Percentiles rank a stretch among this genome's conserved stretches.
These are phyloP conservation scores for Microdon myrmicae DNA, from an alignment of 2,888 invertebrate genomes.

Conservation along the genomic window DNA sequence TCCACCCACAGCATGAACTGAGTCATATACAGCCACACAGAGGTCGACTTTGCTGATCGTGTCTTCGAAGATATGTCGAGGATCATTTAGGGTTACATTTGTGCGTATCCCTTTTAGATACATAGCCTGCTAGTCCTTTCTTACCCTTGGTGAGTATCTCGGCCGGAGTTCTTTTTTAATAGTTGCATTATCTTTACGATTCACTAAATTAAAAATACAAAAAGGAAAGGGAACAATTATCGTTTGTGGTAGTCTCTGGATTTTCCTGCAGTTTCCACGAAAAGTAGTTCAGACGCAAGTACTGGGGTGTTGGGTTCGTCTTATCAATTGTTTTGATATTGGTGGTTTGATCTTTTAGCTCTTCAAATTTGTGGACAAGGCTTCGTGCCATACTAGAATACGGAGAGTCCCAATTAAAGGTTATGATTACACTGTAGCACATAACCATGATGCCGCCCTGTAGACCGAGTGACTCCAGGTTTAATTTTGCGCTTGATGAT, in stretches of 20 bases:
- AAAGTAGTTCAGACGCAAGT: conserved; percentile 26
- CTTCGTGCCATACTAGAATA: conserved; percentile 85
- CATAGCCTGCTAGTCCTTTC: no score
- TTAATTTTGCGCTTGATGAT: conserved; percentile 90
- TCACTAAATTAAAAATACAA: no score
- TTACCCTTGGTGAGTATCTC: no score
- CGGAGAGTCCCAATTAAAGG: conserved; percentile 85
- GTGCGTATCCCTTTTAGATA: no score
- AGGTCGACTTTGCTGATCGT: no score
- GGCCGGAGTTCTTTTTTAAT: no score
- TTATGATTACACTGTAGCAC: conserved; percentile 94
- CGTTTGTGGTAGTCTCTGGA: conserved; percentile 54
- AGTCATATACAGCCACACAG: no score
- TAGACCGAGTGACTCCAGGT: conserved; percentile 83
- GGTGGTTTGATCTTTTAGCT: conserved; percentile 18
- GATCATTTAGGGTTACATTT: no score
- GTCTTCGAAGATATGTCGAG: no score
- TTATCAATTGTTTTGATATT: conserved; percentile 51
- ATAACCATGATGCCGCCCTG: conserved; percentile 90
- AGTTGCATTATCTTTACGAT: no score
- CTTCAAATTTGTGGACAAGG: conserved; percentile 59
- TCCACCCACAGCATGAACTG: no score
- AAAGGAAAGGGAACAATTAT: no score
- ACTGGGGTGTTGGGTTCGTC: conserved; percentile 4
- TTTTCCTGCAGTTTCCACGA: conserved; percentile 61